Evolutionary conservation across 2,797 vertebrate genomes (phyloP).

Genomic region (Oceanodroma leucorhoa): DNA sequence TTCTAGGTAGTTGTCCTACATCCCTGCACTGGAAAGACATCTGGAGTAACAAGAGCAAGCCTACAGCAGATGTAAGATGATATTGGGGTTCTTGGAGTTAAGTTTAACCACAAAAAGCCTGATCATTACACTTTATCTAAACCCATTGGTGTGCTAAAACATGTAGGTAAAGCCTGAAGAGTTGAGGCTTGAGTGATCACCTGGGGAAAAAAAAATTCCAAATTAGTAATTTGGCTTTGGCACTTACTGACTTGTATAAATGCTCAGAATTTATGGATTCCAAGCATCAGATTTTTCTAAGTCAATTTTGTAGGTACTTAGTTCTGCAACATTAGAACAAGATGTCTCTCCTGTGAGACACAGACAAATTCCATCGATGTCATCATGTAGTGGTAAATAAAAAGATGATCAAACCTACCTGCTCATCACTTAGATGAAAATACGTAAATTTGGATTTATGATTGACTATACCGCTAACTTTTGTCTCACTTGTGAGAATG

Average conservation of each 20-base stretch:
- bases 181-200: background rate
- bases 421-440: background rate
- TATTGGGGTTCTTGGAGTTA: background rate
- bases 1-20: background rate
- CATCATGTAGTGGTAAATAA: background rate
- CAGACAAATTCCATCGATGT: background rate
- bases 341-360: background rate
- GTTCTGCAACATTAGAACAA: conserved; percentile 8
- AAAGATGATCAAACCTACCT: background rate
- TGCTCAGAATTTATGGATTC: background rate
- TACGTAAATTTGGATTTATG: background rate
- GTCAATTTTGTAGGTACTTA: background rate
- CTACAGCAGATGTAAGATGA: background rate
- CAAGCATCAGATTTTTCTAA: background rate
- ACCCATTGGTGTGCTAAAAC: background rate
- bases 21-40: background rate
- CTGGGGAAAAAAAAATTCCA: background rate
- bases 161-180: background rate
- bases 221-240: background rate
- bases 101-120: background rate
- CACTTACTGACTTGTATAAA: background rate
- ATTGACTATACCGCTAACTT: background rate
- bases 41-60: background rate
- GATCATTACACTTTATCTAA: background rate
- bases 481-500: background rate